Conservation (phyloP, 2,888 invertebrate species). For the Bunonema sp. region DNA sequence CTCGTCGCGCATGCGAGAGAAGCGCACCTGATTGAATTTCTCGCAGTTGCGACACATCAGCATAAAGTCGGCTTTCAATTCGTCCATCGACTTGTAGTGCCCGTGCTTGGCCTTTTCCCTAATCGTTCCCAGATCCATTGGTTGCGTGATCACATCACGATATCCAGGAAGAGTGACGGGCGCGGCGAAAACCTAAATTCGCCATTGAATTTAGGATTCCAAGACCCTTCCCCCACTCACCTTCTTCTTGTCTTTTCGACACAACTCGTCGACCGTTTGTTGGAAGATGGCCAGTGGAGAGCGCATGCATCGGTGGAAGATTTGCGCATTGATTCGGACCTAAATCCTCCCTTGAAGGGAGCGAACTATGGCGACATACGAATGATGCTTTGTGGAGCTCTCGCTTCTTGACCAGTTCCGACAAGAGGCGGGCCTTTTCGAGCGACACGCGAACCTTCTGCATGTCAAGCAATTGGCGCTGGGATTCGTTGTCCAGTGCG, state of each 20-base stretch:
- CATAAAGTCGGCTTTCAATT: constrained; percentile 73
- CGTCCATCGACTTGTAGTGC: constrained; percentile 57
- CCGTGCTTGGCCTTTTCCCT: constrained; percentile 51
- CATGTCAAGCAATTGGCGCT: constrained; percentile 59
- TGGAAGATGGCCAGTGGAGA: constrained; percentile 4
- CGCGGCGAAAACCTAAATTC: constrained; percentile 16
- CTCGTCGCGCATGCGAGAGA: no score
- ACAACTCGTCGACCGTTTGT: constrained; percentile 9
- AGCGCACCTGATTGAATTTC: constrained; percentile 84
- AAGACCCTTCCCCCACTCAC: no score
- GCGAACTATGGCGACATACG: no score
- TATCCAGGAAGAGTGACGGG: constrained; percentile 65
- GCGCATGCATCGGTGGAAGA: constrained; percentile 4
- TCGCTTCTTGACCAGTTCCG: constrained; percentile 81
- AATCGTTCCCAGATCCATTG: constrained; percentile 82
- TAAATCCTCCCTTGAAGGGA: no score
- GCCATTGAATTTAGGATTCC: no score
- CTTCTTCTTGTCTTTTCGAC: constrained; percentile 10
- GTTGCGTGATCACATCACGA: constrained; percentile 64
- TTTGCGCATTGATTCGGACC: neutral
- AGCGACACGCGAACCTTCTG: constrained; percentile 79
- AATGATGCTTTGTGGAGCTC: constrained; percentile 65
- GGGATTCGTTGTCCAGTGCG: no score
- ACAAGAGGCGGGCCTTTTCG: constrained; percentile 74
- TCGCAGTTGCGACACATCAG: constrained; percentile 91